A percentile compares a stretch with the other conserved stretches of the same genome.
These are phyloP conservation scores for Microtus richardsoni DNA, from an alignment of 2,113 vertebrate species.

Conservation along the genomic window DNA sequence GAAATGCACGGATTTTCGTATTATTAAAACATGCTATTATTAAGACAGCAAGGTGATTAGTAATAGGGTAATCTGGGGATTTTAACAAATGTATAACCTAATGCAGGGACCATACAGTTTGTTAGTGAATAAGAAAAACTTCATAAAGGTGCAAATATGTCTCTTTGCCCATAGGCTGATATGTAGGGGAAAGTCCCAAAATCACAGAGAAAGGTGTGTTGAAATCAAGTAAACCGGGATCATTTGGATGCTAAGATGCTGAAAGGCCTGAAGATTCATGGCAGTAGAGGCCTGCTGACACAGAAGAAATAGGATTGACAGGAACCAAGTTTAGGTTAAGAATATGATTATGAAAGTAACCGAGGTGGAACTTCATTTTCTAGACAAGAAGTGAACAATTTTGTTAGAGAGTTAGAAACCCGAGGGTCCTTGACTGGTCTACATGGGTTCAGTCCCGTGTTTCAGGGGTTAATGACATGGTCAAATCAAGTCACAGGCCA, in stretches of 20 bases:
- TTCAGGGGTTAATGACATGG: not conserved
- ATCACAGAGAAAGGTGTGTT: slow-evolving; percentile 1
- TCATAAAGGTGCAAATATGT: not conserved
- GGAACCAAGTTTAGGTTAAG: not conserved
- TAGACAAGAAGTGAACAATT: slow-evolving; percentile 16
- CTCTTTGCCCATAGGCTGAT: not conserved
- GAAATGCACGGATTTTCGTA: not conserved
- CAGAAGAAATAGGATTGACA: not conserved
- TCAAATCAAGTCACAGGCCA: not conserved
- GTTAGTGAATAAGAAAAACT: slow-evolving; percentile 36
- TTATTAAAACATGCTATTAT: not conserved
- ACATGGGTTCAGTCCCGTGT: not conserved
- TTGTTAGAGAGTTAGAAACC: not conserved
- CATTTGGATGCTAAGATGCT: slow-evolving; percentile 8
- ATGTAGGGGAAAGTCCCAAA: not conserved
- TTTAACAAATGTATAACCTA: slow-evolving; percentile 10
- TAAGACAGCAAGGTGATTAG: not conserved
- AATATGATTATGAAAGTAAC: slow-evolving; percentile 12
- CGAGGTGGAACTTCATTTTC: slow-evolving; percentile 4
- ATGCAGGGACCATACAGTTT: not conserved
- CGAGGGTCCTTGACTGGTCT: not conserved
- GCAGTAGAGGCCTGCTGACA: not conserved
- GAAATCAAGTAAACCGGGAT: not conserved
- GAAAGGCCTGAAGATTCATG: not conserved
- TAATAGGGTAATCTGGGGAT: not conserved